These are phyloP conservation scores for Caenorhabditis afra DNA, from an alignment of 2,888 invertebrate genomes.

Conservation along the genomic window DNA sequence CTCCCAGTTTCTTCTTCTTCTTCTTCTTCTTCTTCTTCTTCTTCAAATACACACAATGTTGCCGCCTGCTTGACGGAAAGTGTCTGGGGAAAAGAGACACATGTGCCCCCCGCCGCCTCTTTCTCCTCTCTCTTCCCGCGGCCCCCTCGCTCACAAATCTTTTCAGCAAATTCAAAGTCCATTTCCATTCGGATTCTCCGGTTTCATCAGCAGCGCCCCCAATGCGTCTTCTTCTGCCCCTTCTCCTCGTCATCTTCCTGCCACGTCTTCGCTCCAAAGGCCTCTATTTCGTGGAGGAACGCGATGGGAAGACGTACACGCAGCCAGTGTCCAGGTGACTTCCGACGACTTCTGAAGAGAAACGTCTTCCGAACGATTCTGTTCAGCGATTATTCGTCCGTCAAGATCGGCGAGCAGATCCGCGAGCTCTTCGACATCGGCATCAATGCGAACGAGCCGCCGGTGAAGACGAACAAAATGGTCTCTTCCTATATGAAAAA, in stretches of 20 bases:
- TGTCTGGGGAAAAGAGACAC: conserved; percentile 58
- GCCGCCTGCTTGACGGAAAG: conserved; percentile 49
- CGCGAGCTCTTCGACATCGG: conserved; percentile 48
- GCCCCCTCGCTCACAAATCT: conserved; percentile 34
- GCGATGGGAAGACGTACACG: conserved; percentile 54
- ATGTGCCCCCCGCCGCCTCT: conserved; percentile 29
- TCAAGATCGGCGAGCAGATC: conserved; percentile 49
- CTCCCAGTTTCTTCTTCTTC: conserved; percentile 14
- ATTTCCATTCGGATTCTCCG: conserved; percentile 13
- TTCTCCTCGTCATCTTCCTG: conserved; percentile 3
- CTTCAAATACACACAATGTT: conserved; percentile 13
- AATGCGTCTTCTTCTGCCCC: conserved; percentile 11
- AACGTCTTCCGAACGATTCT: not conserved
- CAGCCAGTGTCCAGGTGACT: conserved; percentile 47
- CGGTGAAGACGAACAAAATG: conserved; percentile 8
- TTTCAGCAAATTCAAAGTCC: conserved; percentile 59
- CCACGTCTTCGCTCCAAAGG: conserved; percentile 29
- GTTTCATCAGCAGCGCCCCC: conserved; percentile 33
- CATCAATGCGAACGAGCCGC: conserved; percentile 24
- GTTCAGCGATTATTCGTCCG: conserved; percentile 11
- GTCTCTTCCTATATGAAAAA: conserved; percentile 46
- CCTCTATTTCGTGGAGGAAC: conserved; percentile 51
- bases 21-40: conserved; percentile 18
- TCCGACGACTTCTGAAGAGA: not conserved
- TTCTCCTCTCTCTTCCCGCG: conserved; percentile 9